These are phyloP conservation scores for Mycetomoellerius zeteki DNA, from an alignment of 1,140 invertebrate species.

Conservation along the genomic window DNA sequence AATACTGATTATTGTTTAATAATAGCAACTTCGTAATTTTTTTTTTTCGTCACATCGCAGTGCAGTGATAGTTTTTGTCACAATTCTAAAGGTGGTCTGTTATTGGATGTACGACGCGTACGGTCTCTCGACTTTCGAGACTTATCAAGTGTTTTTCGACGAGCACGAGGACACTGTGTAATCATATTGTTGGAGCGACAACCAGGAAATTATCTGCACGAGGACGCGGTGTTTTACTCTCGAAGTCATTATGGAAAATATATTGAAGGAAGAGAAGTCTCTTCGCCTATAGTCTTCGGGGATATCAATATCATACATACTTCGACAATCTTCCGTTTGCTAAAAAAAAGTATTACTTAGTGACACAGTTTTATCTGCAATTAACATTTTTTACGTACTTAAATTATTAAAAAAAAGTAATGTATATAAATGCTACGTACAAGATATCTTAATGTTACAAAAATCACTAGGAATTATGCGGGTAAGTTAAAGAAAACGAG, in stretches of 20 bases:
- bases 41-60: neutral
- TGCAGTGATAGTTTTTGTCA: neutral
- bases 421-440: neutral
- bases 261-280: slow-evolving; percentile 18
- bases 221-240: slow-evolving; percentile 72
- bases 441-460: neutral
- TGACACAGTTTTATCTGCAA: neutral
- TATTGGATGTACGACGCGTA: neutral
- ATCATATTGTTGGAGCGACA: slow-evolving; percentile 82
- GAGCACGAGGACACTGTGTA: slow-evolving; percentile 77
- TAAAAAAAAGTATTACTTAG: neutral
- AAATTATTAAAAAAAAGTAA: neutral
- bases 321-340: neutral
- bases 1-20: too few relatives aligned
- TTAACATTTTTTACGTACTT: neutral
- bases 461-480: too few relatives aligned
- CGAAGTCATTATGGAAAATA: slow-evolving; percentile 37
- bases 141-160: slow-evolving; percentile 72
- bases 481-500: neutral
- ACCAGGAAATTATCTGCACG: slow-evolving; percentile 80
- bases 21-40: neutral
- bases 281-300: neutral
- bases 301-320: neutral
- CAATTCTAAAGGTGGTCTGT: neutral
- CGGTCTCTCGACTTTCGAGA: slow-evolving; percentile 81